phyloP scores from a whole-genome alignment of 2,797 vertebrate species.

The Clarias pachynema region DNA sequence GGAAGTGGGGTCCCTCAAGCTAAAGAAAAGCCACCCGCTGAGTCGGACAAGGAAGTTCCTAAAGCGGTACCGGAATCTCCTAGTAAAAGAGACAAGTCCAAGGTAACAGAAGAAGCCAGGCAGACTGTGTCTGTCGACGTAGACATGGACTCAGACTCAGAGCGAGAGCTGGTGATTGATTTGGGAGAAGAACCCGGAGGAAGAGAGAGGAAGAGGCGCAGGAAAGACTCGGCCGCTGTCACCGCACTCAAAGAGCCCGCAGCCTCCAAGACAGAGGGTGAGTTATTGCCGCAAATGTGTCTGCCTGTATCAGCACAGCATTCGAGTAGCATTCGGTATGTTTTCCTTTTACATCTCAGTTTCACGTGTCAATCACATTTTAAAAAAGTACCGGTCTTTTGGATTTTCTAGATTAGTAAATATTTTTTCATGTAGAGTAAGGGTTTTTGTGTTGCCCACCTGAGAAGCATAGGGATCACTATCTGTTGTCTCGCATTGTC shows the following conservation, averaged over 20 bases:
- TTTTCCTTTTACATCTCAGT: neutral
- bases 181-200: slow-evolving; percentile 90
- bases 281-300: slow-evolving; percentile 35
- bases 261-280: slow-evolving; percentile 85
- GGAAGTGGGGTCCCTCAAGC: slow-evolving; percentile 60
- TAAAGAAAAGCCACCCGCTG: slow-evolving; percentile 78
- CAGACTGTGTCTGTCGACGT: slow-evolving; percentile 75
- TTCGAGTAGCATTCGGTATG: neutral
- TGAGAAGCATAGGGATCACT: neutral
- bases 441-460: neutral
- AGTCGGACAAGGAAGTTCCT: slow-evolving; percentile 79
- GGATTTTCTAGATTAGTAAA: neutral
- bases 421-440: neutral
- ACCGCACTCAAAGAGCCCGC: slow-evolving; percentile 75
- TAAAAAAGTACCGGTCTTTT: neutral
- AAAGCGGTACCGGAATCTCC: slow-evolving; percentile 72
- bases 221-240: slow-evolving; percentile 76
- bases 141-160: slow-evolving; percentile 92
- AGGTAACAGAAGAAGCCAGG: slow-evolving; percentile 83
- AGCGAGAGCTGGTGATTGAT: slow-evolving; percentile 96
- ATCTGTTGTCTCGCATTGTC: too few species aligned
- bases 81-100: slow-evolving; percentile 79
- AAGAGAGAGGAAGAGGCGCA: slow-evolving; percentile 87
- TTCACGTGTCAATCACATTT: neutral
- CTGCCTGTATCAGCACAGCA: neutral